Conservation (phyloP, 2,888 invertebrate species). For the Xanthia icteritia region DNA sequence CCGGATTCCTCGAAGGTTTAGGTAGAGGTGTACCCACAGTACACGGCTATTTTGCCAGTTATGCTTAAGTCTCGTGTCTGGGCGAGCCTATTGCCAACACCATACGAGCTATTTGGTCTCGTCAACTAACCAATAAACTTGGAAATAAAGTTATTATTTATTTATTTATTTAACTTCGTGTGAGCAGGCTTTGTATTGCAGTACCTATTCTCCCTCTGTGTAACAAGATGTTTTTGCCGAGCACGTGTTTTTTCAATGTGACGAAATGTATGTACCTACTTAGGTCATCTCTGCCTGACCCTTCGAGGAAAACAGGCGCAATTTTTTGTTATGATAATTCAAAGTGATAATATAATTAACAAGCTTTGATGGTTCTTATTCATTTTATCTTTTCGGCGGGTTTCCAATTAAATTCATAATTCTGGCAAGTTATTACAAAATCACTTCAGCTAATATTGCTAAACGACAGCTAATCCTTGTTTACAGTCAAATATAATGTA, state of each 20-base stretch:
- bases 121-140: too few species aligned
- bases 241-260: not conserved
- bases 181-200: not conserved
- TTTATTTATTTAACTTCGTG: too few species aligned
- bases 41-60: too few species aligned
- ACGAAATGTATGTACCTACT: not conserved
- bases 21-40: too few species aligned
- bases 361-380: not conserved
- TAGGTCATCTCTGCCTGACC: not conserved
- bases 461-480: conserved; percentile 44
- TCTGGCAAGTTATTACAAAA: not conserved
- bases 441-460: not conserved
- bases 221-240: not conserved
- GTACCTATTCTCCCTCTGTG: not conserved
- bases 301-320: not conserved
- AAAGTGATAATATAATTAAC: not conserved
- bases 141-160: too few species aligned
- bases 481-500: conserved; percentile 58
- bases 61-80: too few species aligned
- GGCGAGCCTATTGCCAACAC: too few species aligned
- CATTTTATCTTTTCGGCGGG: not conserved
- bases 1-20: too few species aligned
- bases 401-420: not conserved
- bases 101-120: not conserved
- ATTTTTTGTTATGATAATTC: not conserved